Evolutionary conservation across 1,140 invertebrate species (phyloP), one percentile per base, ranked within the genome.

Genomic region (Leucophenga varia): DNA sequence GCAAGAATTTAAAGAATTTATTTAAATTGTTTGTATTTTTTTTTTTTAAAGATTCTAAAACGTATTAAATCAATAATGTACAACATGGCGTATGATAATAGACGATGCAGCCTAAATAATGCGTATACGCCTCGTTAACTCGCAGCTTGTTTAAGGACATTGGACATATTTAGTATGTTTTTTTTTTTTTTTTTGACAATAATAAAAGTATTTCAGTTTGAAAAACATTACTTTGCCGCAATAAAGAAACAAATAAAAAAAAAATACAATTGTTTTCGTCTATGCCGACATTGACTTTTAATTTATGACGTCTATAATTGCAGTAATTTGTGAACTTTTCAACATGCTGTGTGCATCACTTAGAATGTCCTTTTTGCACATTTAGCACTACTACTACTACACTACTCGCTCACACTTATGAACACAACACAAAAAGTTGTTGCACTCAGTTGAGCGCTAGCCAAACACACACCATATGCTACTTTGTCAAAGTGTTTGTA

Each of bases 291-390:
- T 52, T 49, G 52, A n/a, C 63, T 57, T 56, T 53, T 67, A 67
- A 67, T 67, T 67, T 67, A 67, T 67, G 54, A 54, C 63, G 63
- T 50, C 59, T 63, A 67, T 67, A 67, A 67, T 67, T 67, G 63
- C 63, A 55, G 63, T 63, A 67, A 63, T 59, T 67, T 67, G n/a
- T n/a, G n/a, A n/a, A n/a, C n/a, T n/a, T n/a, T n/a, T n/a, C n/a
- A n/a, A n/a, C n/a, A n/a, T n/a, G n/a, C n/a, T n/a, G n/a, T n/a
- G 54, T 52, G 49, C 25, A n/a, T n/a, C n/a, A n/a, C n/a, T n/a
- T n/a, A n/a, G n/a, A n/a, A n/a, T n/a, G n/a, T n/a, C n/a, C n/a
- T n/a, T n/a, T n/a, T n/a, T n/a, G n/a, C n/a, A 22, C 37, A 41
- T 17, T 5, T 17, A 47, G 4, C 18, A 21, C 0, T 16, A 18